These are phyloP conservation scores for Eidolon dupreanum DNA, from an alignment of 2,797 vertebrate species.

Conservation along the genomic window DNA sequence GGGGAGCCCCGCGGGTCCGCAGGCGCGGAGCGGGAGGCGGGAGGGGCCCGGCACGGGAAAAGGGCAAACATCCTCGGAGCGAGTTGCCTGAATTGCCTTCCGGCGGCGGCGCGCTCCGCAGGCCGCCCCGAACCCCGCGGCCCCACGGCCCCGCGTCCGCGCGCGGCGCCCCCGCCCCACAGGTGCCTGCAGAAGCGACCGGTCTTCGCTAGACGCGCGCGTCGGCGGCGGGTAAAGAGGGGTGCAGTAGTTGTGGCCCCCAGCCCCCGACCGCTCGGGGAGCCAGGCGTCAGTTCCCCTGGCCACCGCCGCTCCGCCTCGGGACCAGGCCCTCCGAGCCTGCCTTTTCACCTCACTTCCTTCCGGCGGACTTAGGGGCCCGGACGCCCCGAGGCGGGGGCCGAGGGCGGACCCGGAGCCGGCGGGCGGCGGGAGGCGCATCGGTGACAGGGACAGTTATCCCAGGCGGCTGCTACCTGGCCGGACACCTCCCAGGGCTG, in stretches of 20 bases:
- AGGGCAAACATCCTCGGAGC: neutral
- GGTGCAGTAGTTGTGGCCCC: neutral
- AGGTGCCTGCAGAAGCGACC: neutral
- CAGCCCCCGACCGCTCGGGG: neutral
- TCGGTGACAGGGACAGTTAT: neutral
- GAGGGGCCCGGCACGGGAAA: too few relatives aligned
- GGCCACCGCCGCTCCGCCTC: neutral
- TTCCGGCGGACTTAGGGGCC: neutral
- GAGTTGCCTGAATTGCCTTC: neutral
- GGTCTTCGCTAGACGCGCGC: neutral
- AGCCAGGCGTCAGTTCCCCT: neutral
- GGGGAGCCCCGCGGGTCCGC: neutral
- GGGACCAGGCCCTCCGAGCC: too few relatives aligned
- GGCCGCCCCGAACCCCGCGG: neutral
- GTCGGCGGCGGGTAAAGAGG: constrained; percentile 5
- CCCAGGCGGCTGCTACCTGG: neutral
- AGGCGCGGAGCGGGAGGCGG: too few relatives aligned
- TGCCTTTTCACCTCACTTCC: too few relatives aligned
- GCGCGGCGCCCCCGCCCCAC: neutral
- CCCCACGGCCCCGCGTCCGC: neutral
- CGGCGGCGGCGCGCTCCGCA: neutral
- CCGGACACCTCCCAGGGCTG: neutral
- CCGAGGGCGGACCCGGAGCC: too few relatives aligned
- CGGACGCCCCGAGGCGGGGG: neutral
- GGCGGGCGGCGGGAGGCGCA: too few relatives aligned